Base-by-base conservation (phyloP, 2,797 vertebrate genomes). In the Prunella strophiata region DNA sequence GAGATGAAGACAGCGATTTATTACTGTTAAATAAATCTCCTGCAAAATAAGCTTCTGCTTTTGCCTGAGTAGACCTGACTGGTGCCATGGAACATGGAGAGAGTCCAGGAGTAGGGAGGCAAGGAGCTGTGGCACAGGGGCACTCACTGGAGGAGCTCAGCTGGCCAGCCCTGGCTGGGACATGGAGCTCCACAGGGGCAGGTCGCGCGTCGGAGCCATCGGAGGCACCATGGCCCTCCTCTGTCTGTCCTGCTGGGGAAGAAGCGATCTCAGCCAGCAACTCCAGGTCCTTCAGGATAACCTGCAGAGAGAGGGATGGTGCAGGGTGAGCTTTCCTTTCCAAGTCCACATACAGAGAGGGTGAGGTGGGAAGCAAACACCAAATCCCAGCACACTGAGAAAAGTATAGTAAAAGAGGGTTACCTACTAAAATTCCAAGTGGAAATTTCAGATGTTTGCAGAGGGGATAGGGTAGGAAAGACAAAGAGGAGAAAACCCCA, bases 241-340 rank as follows among this genome's bases (percentile, higher is more conserved):
- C 99, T 0, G 98, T 98, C 93, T 99, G 99, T 75, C 99, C 99
- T 0, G 99, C 99, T 0, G 99, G 99, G 43, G 99, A 99, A 23
- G 99, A 99, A 2, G 99, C 99, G 1, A 99, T 99, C 97, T 99
- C 99, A 3, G 99, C 99, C 55, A 99, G 88, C 81, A 99, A 98
- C 70, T 99, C 99, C 95, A 99, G 97, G 92, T 99, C 99, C 97
- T 99, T 99, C 88, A 99, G 98, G 91, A 99, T 99, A 55, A 99
- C 98, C 98, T 99, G 96, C 0, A 12, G 70, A 93, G 67, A 96
- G 65, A 88, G 4, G 34, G 68, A 94, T 2, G 19, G 71, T 4
- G 2, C 1, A 16, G 27, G 29, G 27, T 93, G 50, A 77, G 50
- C 30, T 65, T 22, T 43, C 11, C 23, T 40, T 68, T 45, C 50